Conservation (phyloP, 2,888 invertebrate genomes). For the Megalurothrips usitatus region DNA sequence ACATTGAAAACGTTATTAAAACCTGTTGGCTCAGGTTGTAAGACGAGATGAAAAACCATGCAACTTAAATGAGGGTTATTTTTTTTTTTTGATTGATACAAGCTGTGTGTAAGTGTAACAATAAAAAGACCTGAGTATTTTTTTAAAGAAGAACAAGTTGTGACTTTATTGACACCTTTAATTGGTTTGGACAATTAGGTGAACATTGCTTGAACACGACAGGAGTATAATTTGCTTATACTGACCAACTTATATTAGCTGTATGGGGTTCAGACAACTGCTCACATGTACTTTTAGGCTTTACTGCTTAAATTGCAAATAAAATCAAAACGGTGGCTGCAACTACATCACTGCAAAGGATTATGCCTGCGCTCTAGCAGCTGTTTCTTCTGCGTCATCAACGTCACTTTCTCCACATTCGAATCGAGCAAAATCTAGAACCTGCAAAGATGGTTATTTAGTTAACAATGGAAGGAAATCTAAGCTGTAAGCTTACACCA, state of each 20-base stretch:
- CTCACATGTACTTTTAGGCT: not conserved
- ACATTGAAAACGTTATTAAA: not conserved
- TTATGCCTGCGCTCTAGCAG: conserved; percentile 26
- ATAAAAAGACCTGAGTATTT: not conserved
- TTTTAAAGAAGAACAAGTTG: not conserved
- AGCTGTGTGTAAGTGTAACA: not conserved
- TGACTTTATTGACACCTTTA: not conserved
- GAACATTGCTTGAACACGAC: not conserved
- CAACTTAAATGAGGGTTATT: not conserved
- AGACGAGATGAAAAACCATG: not conserved
- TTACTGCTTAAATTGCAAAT: not conserved
- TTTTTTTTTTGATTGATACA: not conserved
- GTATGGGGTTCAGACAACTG: not conserved
- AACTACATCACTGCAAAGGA: not conserved
- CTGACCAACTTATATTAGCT: not conserved
- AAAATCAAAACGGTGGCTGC: not conserved
- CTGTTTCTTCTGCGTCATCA: conserved; percentile 35
- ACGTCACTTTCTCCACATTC: conserved; percentile 70
- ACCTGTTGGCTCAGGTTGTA: not conserved
- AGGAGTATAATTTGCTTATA: not conserved
- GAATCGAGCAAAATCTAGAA: conserved; percentile 79
- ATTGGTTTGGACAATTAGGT: not conserved
- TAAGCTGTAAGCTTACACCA: not conserved
- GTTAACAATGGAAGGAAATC: not conserved
- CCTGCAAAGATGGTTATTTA: conserved; percentile 37